These are phyloP conservation scores for Tyria jacobaeae DNA, from an alignment of 2,888 invertebrate genomes.

Conservation along the genomic window DNA sequence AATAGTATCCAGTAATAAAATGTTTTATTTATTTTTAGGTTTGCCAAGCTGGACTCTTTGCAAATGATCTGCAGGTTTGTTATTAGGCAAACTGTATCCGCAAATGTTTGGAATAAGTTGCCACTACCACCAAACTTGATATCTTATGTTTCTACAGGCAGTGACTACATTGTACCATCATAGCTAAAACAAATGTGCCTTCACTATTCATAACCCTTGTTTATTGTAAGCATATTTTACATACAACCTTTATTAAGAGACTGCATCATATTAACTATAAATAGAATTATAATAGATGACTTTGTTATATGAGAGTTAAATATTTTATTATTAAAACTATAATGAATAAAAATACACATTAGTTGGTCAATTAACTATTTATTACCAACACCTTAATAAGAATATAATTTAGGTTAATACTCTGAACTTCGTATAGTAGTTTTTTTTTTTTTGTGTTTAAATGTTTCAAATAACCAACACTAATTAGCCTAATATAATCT, in stretches of 20 bases:
- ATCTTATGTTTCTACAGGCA: constrained; percentile 76
- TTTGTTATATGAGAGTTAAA: constrained; percentile 67
- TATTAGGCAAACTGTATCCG: constrained; percentile 89
- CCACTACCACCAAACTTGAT: constrained; percentile 87
- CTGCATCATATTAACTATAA: constrained; percentile 61
- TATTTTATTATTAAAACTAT: constrained; percentile 56
- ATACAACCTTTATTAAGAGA: constrained; percentile 47
- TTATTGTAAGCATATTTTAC: constrained; percentile 46
- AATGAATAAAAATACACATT: constrained; percentile 51
- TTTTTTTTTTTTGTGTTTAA: constrained; percentile 30
- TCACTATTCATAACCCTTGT: constrained; percentile 38
- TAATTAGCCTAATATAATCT: constrained; percentile 42
- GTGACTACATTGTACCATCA: constrained; percentile 82
- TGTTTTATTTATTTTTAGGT: constrained; percentile 74
- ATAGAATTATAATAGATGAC: constrained; percentile 60
- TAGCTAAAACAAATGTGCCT: constrained; percentile 56
- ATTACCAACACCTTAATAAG: constrained; percentile 62
- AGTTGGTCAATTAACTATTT: constrained; percentile 72
- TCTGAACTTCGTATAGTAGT: constrained; percentile 25
- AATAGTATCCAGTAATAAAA: neutral
- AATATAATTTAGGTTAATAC: constrained; percentile 34
- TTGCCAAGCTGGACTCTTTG: constrained; percentile 88
- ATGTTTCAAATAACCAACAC: constrained; percentile 37
- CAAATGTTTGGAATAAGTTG: constrained; percentile 89
- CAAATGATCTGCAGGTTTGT: constrained; percentile 92